Percentiles rank a stretch among this genome's conserved stretches.
Conservation (phyloP, 2,888 invertebrate species). For the Spodoptera picta region DNA sequence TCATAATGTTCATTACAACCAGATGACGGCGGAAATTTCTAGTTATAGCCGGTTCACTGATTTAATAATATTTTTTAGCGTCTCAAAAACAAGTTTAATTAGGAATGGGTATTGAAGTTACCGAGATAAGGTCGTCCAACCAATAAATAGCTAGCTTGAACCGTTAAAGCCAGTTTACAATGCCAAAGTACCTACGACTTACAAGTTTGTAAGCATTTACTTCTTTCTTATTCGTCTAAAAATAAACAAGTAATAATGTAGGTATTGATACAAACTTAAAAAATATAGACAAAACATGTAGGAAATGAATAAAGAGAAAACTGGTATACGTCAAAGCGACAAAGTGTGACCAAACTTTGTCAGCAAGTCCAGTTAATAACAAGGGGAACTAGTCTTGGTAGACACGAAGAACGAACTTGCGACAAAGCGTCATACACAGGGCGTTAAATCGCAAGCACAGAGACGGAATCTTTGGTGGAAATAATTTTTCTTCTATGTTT, state of each 20-base stretch:
- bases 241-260: too few relatives aligned
- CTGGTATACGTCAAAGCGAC: not conserved
- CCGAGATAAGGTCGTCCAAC: not conserved
- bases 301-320: slow-evolving; percentile 1
- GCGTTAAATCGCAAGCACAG: too few relatives aligned
- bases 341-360: not conserved
- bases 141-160: not conserved
- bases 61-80: slow-evolving; percentile 12
- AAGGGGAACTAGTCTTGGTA: slow-evolving; percentile 3
- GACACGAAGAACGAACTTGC: not conserved
- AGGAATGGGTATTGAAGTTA: not conserved
- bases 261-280: too few relatives aligned
- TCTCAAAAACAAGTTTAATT: not conserved
- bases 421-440: too few relatives aligned
- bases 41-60: slow-evolving; percentile 10
- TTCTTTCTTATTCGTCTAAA: too few relatives aligned
- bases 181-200: not conserved
- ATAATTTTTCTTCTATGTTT: too few relatives aligned
- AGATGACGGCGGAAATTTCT: slow-evolving; percentile 32
- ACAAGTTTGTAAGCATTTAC: too few relatives aligned
- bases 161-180: not conserved
- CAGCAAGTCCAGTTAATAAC: not conserved
- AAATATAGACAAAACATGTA: not conserved
- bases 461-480: too few relatives aligned
- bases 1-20: slow-evolving; percentile 37